Conservation (phyloP, 1,140 invertebrate genomes). For the Dermatophagoides farinae region DNA sequence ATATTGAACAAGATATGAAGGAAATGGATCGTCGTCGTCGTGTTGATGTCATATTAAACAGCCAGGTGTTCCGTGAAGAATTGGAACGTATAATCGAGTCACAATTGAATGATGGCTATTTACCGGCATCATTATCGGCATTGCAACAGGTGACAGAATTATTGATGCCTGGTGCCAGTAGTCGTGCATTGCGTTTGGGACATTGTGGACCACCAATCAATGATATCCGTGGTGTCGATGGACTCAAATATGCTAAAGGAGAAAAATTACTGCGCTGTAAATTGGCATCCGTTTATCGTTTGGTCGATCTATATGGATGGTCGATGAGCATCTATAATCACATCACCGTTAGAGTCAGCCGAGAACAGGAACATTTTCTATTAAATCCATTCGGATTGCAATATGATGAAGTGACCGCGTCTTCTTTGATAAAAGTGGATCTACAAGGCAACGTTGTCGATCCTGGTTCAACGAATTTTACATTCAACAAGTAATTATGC, state of each 20-base stretch:
- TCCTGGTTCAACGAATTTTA: constrained; percentile 73
- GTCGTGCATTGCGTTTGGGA: constrained; percentile 13
- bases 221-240: constrained; percentile 82
- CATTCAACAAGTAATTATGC: constrained; percentile 35
- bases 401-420: constrained; percentile 94
- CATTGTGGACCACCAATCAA: constrained; percentile 76
- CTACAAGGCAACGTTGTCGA: constrained; percentile 55
- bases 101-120: constrained; percentile 55
- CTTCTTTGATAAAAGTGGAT: constrained; percentile 80
- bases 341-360: constrained; percentile 66
- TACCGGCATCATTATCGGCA: constrained; percentile 51
- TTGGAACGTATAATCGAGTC: constrained; percentile 86
- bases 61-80: constrained; percentile 83
- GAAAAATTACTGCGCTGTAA: constrained; percentile 92
- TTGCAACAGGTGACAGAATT: constrained; percentile 45
- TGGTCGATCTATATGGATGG: constrained; percentile 92
- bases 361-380: constrained; percentile 86
- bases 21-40: constrained; percentile 93
- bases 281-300: constrained; percentile 75
- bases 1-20: constrained; percentile 59
- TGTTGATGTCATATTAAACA: constrained; percentile 82
- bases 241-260: constrained; percentile 70
- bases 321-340: constrained; percentile 61
- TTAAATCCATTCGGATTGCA: constrained; percentile 89
- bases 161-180: constrained; percentile 17